A percentile compares a stretch with the other conserved stretches of the same genome.
Conservation (phyloP, 2,113 vertebrate genomes). For the Eulacestoma nigropectus region DNA sequence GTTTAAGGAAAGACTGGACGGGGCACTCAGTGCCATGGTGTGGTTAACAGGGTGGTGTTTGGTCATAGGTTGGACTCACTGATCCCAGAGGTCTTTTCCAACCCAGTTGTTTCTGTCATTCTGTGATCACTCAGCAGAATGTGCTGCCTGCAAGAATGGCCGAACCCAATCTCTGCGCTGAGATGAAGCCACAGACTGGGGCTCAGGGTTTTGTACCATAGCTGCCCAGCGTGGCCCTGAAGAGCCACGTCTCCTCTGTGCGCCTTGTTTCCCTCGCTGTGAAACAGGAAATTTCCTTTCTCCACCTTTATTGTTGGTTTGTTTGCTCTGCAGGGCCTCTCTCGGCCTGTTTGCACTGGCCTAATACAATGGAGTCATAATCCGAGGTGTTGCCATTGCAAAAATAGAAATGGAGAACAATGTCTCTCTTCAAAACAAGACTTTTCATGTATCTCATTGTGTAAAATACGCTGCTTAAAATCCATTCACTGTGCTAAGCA, state of each 20-base stretch:
- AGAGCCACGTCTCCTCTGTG: neutral
- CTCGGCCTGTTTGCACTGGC: neutral
- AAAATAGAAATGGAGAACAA: slow-evolving; percentile 37
- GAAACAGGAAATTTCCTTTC: slow-evolving; percentile 29
- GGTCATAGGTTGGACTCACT: neutral
- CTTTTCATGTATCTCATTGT: neutral
- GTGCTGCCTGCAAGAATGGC: neutral
- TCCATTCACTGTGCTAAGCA: neutral
- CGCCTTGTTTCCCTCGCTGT: neutral
- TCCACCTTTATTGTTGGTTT: slow-evolving; percentile 1
- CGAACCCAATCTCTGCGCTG: neutral
- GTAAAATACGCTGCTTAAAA: neutral
- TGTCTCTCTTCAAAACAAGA: neutral
- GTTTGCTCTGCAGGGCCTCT: neutral
- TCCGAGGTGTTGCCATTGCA: neutral
- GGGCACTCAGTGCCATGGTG: neutral
- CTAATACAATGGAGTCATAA: neutral
- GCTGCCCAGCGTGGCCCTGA: rapidly evolving
- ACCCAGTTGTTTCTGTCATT: neutral
- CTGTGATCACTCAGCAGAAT: neutral
- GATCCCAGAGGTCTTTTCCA: neutral
- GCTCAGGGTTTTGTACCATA: neutral
- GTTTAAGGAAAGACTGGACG: neutral
- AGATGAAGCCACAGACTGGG: neutral
- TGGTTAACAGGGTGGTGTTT: rapidly evolving